Conservation (phyloP, 2,888 invertebrate genomes). For the Nemotelus nigrinus region DNA sequence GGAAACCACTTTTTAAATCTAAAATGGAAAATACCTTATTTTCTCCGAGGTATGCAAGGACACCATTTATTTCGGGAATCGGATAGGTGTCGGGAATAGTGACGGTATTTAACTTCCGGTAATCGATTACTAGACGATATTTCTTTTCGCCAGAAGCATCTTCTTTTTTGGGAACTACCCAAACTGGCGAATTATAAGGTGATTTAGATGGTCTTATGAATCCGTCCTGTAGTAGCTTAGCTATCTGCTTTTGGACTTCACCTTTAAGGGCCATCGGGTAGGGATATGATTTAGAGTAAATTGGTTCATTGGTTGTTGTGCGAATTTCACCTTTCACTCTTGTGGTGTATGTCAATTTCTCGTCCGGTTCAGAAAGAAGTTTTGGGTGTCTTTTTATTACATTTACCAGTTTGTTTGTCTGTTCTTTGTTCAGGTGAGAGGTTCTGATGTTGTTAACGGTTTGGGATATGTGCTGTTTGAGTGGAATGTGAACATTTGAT, state of each 20-base stretch:
- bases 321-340: slow-evolving; percentile 9
- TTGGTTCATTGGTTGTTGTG: slow-evolving; percentile 15
- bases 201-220: no score
- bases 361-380: background rate
- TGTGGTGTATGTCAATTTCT: background rate
- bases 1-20: slow-evolving; percentile 23
- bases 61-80: slow-evolving; percentile 30
- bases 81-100: slow-evolving; percentile 25
- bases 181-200: slow-evolving; percentile 12
- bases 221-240: slow-evolving; percentile 10
- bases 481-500: slow-evolving; percentile 2
- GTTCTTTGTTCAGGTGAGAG: background rate
- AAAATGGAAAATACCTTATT: slow-evolving; percentile 2
- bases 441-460: slow-evolving; percentile 18
- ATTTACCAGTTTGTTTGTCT: background rate
- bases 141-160: slow-evolving; percentile 36
- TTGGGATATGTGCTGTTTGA: slow-evolving; percentile 20
- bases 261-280: slow-evolving; percentile 9
- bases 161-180: slow-evolving; percentile 26
- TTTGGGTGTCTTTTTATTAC: background rate
- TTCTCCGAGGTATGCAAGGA: slow-evolving; percentile 25
- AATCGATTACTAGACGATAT: slow-evolving; percentile 26
- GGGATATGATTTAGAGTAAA: slow-evolving; percentile 26
- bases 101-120: slow-evolving; percentile 32
- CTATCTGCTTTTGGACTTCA: slow-evolving; percentile 21